Evolutionary conservation across 2,888 invertebrate species (phyloP).

Genomic region (Molanna angustata): DNA sequence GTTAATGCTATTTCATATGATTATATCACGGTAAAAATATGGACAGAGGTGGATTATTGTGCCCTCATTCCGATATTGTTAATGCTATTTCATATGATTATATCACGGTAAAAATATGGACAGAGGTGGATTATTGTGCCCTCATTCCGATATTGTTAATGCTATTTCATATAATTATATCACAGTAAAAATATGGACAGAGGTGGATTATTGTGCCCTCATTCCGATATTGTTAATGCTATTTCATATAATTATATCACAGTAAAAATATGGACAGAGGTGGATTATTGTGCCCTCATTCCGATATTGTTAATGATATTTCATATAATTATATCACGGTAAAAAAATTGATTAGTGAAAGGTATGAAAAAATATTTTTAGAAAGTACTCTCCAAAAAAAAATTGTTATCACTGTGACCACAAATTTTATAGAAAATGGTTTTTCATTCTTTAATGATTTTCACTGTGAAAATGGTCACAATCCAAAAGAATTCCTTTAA

Average conservation of each 20-base stretch:
- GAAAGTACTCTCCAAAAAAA: neutral
- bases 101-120: neutral
- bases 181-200: neutral
- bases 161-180: neutral
- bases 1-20: neutral
- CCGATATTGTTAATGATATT: neutral
- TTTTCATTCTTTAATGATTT: neutral
- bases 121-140: neutral
- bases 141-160: neutral
- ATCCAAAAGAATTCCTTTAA: neutral
- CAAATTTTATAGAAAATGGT: neutral
- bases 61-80: neutral
- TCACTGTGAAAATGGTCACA: neutral
- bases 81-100: neutral
- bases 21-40: neutral
- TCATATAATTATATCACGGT: neutral
- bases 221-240: neutral
- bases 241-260: neutral
- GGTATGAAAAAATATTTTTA: neutral
- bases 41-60: neutral
- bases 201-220: neutral
- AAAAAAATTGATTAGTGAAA: slow-evolving; percentile 3
- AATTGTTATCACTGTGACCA: neutral
- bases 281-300: neutral
- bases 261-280: neutral